Percentiles rank a stretch among this genome's conserved stretches.
phyloP scores from a whole-genome alignment of 2,113 vertebrate genomes.

The Ammodramus savannarum region DNA sequence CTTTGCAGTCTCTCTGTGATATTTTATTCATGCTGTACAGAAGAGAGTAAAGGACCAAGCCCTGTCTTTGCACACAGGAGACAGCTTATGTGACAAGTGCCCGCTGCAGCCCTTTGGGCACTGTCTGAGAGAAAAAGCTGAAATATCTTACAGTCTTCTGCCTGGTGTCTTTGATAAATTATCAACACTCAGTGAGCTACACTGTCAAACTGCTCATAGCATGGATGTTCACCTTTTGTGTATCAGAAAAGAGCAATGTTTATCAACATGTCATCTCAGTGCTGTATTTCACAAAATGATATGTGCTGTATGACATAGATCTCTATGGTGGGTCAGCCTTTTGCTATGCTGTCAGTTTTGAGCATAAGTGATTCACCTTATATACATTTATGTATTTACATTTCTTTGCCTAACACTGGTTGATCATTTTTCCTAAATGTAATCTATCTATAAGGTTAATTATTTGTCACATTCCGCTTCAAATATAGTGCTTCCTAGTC shows the following conservation, averaged over 20 bases:
- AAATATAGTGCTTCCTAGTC: not conserved
- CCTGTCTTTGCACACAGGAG: not conserved
- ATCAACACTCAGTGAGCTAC: not conserved
- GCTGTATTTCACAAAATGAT: not conserved
- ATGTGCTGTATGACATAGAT: not conserved
- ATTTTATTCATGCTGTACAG: constrained; percentile 39
- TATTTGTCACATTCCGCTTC: not conserved
- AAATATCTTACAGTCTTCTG: not conserved
- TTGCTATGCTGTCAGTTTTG: not conserved
- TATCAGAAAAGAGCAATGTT: not conserved
- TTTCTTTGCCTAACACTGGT: not conserved
- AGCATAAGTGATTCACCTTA: not conserved
- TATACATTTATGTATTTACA: not conserved
- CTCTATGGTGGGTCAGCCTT: not conserved
- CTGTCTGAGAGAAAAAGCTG: not conserved
- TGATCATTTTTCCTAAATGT: not conserved
- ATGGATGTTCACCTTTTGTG: not conserved
- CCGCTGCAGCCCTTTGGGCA: not conserved
- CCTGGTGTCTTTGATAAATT: not conserved
- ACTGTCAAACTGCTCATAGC: not conserved
- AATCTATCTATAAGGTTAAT: not conserved
- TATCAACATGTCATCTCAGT: not conserved
- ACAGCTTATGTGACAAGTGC: not conserved
- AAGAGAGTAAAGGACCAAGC: not conserved
- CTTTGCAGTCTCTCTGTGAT: not conserved